Base-by-base conservation (phyloP, 2,888 invertebrate genomes). In the Synergus gifuensis region DNA sequence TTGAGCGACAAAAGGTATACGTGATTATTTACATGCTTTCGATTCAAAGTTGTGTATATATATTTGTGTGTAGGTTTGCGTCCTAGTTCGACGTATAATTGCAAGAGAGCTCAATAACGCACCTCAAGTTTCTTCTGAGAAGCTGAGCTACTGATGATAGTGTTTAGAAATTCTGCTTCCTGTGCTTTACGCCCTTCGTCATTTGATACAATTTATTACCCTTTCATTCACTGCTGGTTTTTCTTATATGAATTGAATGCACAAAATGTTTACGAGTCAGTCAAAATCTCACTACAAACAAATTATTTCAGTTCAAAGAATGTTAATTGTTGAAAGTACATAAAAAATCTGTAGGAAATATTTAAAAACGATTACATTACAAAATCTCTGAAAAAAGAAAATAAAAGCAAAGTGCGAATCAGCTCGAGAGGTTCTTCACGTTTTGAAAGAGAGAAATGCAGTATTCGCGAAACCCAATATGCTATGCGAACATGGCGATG, bases 381-480 rank as follows among this genome's bases (percentile, higher is more conserved):
- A 49, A 44, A 64, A 18, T 22, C 16, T 46, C 28, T 62, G 44
- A 14, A 3, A 42, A 40, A 18, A 14, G 12, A 67, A 49, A 44
- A 62, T 58, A 36, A 64, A 76, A n/a, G 63, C 18, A 69, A 22
- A 58, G 14, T 62, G 62, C 3, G 40, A 58, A 73, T 67, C 14
- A 14, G 28, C 40, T 76, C 12, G 76, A 22, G 49, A 28, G 46
- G 42, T 62, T 78, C 64, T 77, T 78, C 77, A 67, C 49, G 66
- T 76, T 16, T 73, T 54, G 78, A 73, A 82, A 28, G 78, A 80
- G 66, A 84, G 66, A 82, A 87, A 83, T 88, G 89, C 89, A 83
- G 69, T 84, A 85, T 85, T 86, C 77, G 88, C 88, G 90, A 88
- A 90, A 90, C 88, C 76, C 82, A 88, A 90, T 87, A 88, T 86